A percentile compares a stretch with the other conserved stretches of the same genome.
Conservation (phyloP, 2,888 invertebrate genomes). For the Dyspetes luteomarginatus region DNA sequence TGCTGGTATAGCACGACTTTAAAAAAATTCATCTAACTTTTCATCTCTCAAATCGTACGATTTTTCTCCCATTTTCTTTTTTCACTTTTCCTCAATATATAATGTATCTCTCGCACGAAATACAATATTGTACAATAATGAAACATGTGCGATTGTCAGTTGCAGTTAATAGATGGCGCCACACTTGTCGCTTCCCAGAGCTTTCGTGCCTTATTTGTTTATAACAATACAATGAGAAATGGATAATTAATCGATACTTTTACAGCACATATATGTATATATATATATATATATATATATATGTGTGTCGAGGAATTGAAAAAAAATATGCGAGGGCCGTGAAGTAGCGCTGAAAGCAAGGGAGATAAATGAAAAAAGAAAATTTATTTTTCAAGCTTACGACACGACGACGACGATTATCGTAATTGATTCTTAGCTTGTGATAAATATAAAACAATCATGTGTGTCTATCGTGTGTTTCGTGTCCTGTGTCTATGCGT, state of each 20-base stretch:
- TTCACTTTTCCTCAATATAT: too few relatives aligned
- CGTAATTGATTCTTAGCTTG: constrained; percentile 38
- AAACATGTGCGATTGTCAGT: too few relatives aligned
- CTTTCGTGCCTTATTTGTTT: too few relatives aligned
- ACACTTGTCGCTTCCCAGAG: too few relatives aligned
- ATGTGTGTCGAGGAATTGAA: neutral
- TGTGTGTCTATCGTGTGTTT: neutral
- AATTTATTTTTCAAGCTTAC: constrained; percentile 7
- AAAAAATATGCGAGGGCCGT: neutral
- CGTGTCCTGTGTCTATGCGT: neutral
- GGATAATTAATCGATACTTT: too few relatives aligned
- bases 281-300: constrained; percentile 12
- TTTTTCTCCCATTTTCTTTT: too few relatives aligned
- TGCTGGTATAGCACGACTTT: neutral
- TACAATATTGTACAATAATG: too few relatives aligned
- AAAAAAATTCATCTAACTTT: neutral
- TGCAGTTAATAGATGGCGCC: too few relatives aligned
- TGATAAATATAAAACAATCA: constrained; percentile 40
- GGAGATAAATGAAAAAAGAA: neutral
- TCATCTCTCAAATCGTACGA: neutral
- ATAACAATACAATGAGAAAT: too few relatives aligned
- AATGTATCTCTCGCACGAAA: too few relatives aligned
- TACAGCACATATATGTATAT: constrained; percentile 6
- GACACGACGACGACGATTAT: constrained; percentile 48
- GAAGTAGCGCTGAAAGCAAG: constrained; percentile 4